These are phyloP conservation scores for Eupithecia vulgata DNA, from an alignment of 2,888 invertebrate species.

Conservation along the genomic window DNA sequence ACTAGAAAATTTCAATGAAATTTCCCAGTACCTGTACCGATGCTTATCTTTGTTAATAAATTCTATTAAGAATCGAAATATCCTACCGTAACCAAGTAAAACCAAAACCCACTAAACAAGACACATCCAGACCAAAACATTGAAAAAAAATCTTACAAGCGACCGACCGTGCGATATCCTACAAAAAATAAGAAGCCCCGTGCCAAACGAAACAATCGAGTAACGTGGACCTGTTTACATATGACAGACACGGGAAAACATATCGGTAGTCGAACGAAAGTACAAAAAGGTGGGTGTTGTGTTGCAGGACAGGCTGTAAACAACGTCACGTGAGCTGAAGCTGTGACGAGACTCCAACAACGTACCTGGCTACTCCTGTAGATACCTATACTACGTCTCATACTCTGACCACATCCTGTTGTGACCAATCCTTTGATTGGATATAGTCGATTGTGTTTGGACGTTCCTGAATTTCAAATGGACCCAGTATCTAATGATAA, in stretches of 20 bases:
- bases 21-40: too few relatives aligned
- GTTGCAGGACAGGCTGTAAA: slow-evolving; percentile 19
- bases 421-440: not conserved
- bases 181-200: slow-evolving; percentile 12
- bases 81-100: slow-evolving; percentile 12
- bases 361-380: not conserved
- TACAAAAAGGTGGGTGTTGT: slow-evolving; percentile 21
- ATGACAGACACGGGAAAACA: slow-evolving; percentile 7
- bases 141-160: slow-evolving; percentile 9
- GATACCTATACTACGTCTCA: not conserved
- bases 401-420: slow-evolving; percentile 5
- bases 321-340: slow-evolving; percentile 20
- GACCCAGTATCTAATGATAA: not conserved
- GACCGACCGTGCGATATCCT: slow-evolving; percentile 9
- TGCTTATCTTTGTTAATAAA: too few relatives aligned
- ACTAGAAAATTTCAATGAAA: too few relatives aligned
- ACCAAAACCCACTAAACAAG: slow-evolving; percentile 16
- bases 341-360: not conserved
- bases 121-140: slow-evolving; percentile 13
- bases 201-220: slow-evolving; percentile 29
- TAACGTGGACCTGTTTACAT: slow-evolving; percentile 25
- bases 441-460: not conserved
- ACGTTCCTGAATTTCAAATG: not conserved
- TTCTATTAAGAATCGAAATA: too few relatives aligned
- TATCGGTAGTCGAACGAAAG: slow-evolving; percentile 9